These are phyloP conservation scores for Drosophila prosaltans DNA, from an alignment of 1,140 invertebrate genomes.

Conservation along the genomic window DNA sequence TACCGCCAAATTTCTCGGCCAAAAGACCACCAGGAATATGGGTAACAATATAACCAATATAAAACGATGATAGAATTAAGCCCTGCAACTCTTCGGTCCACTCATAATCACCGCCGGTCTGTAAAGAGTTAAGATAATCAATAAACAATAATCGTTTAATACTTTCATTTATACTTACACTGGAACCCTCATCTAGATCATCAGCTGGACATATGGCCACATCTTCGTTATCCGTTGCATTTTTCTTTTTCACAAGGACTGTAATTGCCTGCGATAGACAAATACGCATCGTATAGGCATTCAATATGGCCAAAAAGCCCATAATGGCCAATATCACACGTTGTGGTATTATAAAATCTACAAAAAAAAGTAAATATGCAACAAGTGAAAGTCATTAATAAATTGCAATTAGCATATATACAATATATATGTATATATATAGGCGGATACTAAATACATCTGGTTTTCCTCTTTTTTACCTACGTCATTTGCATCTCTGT, in stretches of 20 bases:
- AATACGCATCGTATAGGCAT: slow-evolving; percentile 94
- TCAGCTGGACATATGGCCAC: slow-evolving; percentile 63
- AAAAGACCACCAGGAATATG: slow-evolving; percentile 87
- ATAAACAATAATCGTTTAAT: background rate
- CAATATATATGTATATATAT: background rate
- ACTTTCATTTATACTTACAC: slow-evolving; percentile 14
- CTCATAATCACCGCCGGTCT: slow-evolving; percentile 51
- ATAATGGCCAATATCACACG: slow-evolving; percentile 91
- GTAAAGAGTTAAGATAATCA: background rate
- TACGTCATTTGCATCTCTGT: slow-evolving; percentile 45
- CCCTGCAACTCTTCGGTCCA: slow-evolving; percentile 84
- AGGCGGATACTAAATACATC: background rate
- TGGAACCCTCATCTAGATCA: slow-evolving; percentile 41
- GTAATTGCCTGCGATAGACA: slow-evolving; percentile 95
- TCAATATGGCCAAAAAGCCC: slow-evolving; percentile 93
- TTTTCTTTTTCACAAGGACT: slow-evolving; percentile 88
- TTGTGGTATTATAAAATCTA: slow-evolving; percentile 88
- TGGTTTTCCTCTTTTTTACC: slow-evolving; percentile 17
- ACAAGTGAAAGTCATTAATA: slow-evolving; percentile 20
- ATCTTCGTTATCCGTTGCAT: slow-evolving; percentile 43
- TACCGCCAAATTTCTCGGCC: slow-evolving; percentile 90
- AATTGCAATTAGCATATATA: background rate
- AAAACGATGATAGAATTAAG: slow-evolving; percentile 86
- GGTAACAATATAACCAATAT: slow-evolving; percentile 86
- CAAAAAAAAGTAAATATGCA: slow-evolving; percentile 42